Evolutionary conservation across 35 echinoderm and acorn worm genomes (phyloP).

Genomic region (Apostichopus parvimensis): DNA sequence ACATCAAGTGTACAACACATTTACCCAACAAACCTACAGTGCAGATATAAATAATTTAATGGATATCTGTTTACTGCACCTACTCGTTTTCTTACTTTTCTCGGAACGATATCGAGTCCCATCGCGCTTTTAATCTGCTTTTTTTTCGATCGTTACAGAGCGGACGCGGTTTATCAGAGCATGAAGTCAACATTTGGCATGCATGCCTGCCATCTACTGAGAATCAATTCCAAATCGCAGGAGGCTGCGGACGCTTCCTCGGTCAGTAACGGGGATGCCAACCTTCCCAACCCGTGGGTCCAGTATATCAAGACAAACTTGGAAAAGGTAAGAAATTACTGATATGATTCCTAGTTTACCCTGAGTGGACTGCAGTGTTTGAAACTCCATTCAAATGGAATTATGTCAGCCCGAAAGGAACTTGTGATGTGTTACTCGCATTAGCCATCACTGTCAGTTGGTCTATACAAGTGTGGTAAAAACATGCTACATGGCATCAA

Average conservation of each 20-base stretch:
- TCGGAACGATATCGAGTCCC: too few relatives aligned
- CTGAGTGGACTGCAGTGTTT: too few relatives aligned
- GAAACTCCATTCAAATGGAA: too few relatives aligned
- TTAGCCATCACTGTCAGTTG: too few relatives aligned
- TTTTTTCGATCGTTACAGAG: conserved; percentile 54
- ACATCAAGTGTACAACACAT: too few relatives aligned
- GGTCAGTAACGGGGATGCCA: conserved; percentile 57
- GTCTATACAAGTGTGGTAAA: too few relatives aligned
- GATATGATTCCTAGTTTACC: too few relatives aligned
- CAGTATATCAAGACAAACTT: conserved; percentile 79
- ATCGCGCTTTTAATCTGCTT: too few relatives aligned
- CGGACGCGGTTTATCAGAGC: conserved; percentile 96
- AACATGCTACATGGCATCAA: too few relatives aligned
- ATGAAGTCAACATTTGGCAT: conserved; percentile 94
- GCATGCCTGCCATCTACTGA: conserved; percentile 87
- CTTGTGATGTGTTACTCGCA: too few relatives aligned
- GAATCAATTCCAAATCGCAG: conserved; percentile 83
- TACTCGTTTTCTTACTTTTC: not conserved
- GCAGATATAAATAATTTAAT: not conserved
- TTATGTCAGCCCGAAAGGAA: too few relatives aligned
- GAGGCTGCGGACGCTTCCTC: conserved; percentile 59
- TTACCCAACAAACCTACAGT: not conserved
- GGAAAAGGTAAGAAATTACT: conserved; percentile 33
- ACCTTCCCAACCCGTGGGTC: conserved; percentile 94
- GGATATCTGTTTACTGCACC: not conserved